A percentile compares a stretch with the other conserved stretches of the same genome.
Conservation (phyloP, 2,797 vertebrate genomes). For the Acropternis orthonyx region DNA sequence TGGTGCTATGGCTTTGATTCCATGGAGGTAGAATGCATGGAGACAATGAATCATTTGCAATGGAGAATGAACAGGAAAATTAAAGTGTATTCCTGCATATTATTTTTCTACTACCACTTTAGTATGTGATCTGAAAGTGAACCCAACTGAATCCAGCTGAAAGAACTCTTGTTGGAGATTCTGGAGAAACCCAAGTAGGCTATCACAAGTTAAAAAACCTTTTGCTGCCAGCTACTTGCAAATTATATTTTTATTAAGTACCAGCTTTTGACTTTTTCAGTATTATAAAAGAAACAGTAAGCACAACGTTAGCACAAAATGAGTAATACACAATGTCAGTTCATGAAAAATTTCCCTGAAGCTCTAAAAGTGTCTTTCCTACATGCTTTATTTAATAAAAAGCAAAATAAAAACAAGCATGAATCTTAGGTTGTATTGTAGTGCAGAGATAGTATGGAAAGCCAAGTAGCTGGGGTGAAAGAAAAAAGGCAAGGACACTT, state of each 20-base stretch:
- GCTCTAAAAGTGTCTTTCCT: not conserved
- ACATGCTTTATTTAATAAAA: not conserved
- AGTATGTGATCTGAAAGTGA: not conserved
- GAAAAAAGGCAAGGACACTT: not conserved
- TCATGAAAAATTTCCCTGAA: not conserved
- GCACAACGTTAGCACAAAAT: not conserved
- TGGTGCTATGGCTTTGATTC: accelerated
- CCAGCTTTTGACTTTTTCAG: not conserved
- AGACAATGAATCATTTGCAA: not conserved
- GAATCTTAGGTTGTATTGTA: not conserved
- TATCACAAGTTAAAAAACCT: not conserved
- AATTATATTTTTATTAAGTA: not conserved
- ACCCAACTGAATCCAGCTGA: not conserved
- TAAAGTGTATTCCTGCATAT: not conserved
- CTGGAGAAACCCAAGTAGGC: not conserved
- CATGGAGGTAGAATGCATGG: not conserved
- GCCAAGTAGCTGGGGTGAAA: not conserved
- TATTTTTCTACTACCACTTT: not conserved
- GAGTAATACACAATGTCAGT: not conserved
- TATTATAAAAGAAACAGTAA: not conserved
- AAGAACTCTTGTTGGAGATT: not conserved
- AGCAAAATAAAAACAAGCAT: not conserved
- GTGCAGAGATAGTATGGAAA: not conserved
- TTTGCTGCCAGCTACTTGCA: not conserved
- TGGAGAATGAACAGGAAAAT: not conserved